These are phyloP conservation scores for Drosophila trichaetosa DNA, from an alignment of 2,888 invertebrate genomes.

Conservation along the genomic window DNA sequence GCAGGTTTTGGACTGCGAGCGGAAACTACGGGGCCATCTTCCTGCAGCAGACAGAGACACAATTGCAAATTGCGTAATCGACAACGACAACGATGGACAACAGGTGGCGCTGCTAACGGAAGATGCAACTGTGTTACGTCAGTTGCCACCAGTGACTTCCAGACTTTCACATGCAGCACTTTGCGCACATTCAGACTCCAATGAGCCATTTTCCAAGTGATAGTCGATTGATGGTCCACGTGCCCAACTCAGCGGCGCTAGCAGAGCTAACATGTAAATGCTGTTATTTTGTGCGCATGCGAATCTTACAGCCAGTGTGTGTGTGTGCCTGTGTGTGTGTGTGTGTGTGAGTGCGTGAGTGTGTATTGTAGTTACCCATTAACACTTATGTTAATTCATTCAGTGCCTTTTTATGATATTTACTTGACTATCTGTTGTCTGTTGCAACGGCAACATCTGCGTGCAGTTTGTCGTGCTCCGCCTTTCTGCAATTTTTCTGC, in stretches of 20 bases:
- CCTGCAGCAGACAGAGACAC: conserved; percentile 52
- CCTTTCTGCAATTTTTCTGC: conserved; percentile 36
- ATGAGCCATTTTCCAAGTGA: conserved; percentile 19
- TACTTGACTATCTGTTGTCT: conserved; percentile 39
- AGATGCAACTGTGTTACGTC: conserved; percentile 70
- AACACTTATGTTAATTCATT: conserved; percentile 69
- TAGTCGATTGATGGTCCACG: conserved; percentile 11
- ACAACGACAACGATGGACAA: conserved; percentile 32
- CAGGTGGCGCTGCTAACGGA: conserved; percentile 35
- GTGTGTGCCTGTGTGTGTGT: conserved; percentile 2
- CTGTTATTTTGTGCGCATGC: conserved; percentile 52
- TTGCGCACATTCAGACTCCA: conserved; percentile 11
- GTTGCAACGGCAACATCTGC: conserved; percentile 44
- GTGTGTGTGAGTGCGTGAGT: conserved; percentile 8
- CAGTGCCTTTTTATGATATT: conserved; percentile 46
- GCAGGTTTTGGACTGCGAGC: conserved; percentile 26
- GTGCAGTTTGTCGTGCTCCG: conserved; percentile 52
- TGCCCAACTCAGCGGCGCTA: not conserved
- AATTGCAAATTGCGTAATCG: conserved; percentile 67
- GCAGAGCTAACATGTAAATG: conserved; percentile 36
- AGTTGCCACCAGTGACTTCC: conserved; percentile 11
- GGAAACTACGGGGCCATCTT: conserved; percentile 59
- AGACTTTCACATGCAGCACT: conserved; percentile 47
- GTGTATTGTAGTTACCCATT: conserved; percentile 47
- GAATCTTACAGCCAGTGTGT: conserved; percentile 30